Evolutionary conservation across 2,797 vertebrate genomes (phyloP), one percentile per base, ranked within the genome.

Genomic region (Triplophysa bombifrons): DNA sequence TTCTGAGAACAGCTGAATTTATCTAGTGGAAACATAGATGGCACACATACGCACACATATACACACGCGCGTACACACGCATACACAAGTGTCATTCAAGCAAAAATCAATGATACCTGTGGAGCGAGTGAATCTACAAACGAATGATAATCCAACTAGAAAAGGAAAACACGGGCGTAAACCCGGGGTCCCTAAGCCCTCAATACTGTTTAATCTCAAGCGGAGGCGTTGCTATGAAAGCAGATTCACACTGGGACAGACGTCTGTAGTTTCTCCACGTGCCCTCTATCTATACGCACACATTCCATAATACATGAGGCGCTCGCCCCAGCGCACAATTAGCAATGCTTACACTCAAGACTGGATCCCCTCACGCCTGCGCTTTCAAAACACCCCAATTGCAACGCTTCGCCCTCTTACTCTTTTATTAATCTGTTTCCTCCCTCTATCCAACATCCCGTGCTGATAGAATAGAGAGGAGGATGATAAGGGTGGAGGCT

Each of bases 361-460:
- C 38, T 41, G 63, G 34, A 19, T 20, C 16, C 17, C 25, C 60
- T 63, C 16, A 38, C 16, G 27, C 60, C 25, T 17, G 25, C 60
- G 30, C 25, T 61, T 61, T 61, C 60, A 67, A 30, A 67, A 22
- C 38, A 30, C 53, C 8, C 63, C 10, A 17, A 65, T 65, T 20
- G 34, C 30, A 65, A 65, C 19, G 10, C 34, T 20, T 41, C 34
- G 8, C 13, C 41, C 58, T 19, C 58, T 77, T 69, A 50, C 41
- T 38, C 66, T 69, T 69, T 22, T 12, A 50, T 69, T 61, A 44
- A 69, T 61, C 77, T 48, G 58, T 51, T 66, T 80, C 19, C 86
- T 84, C 69, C 61, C 2, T 78, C 86, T 87, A 85, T 85, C 84
- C 83, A 70, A 17, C 60, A 85, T 86, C 84, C 82, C 61, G 76